These are phyloP conservation scores for Lagocephalus sceleratus DNA, from an alignment of 2,797 vertebrate species.

Conservation along the genomic window DNA sequence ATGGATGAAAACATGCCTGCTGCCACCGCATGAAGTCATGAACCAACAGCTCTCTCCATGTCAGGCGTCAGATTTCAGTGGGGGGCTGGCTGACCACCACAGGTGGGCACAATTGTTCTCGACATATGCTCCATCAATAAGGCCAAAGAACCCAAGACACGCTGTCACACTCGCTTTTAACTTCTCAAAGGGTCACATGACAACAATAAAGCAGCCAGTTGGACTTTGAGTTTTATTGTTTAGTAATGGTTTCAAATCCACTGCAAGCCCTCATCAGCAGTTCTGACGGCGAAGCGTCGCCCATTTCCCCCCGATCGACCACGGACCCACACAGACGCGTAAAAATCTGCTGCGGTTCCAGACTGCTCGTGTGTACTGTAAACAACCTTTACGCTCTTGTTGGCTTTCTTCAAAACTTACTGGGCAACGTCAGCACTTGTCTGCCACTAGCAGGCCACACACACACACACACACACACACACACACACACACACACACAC, in stretches of 20 bases:
- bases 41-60: slow-evolving; percentile 28
- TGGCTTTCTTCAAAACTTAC: slow-evolving; percentile 14
- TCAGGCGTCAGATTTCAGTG: slow-evolving; percentile 51
- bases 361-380: slow-evolving; percentile 47
- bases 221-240: slow-evolving; percentile 1
- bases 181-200: slow-evolving; percentile 7
- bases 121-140: slow-evolving; percentile 59
- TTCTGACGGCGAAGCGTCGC: background rate
- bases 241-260: background rate
- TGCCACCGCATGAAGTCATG: slow-evolving; percentile 22
- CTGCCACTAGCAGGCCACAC: slow-evolving; percentile 14
- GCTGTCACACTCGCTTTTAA: background rate
- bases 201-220: slow-evolving; percentile 8
- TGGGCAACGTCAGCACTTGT: slow-evolving; percentile 21
- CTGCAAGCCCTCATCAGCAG: background rate
- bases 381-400: slow-evolving; percentile 54
- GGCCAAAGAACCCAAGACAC: slow-evolving; percentile 57
- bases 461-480: no score
- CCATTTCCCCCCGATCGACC: slow-evolving; percentile 18
- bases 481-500: no score
- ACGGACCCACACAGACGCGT: slow-evolving; percentile 23
- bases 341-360: slow-evolving; percentile 57
- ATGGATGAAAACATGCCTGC: slow-evolving; percentile 24
- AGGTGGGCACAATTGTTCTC: slow-evolving; percentile 65
- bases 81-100: slow-evolving; percentile 33